phyloP scores from a whole-genome alignment of 2,113 vertebrate species.

The Eurypyga helias region DNA sequence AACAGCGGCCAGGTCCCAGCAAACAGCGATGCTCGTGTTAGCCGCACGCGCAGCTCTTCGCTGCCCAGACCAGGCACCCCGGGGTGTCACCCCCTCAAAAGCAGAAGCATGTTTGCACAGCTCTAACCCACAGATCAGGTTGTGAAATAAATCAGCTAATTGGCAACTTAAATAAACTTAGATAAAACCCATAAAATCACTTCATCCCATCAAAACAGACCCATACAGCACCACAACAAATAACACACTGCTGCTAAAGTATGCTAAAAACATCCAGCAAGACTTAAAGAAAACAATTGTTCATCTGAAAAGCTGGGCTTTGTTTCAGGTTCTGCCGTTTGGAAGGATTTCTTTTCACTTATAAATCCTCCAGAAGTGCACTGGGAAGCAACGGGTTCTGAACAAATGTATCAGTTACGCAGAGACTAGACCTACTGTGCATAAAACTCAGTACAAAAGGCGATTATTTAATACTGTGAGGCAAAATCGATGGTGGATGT shows the following conservation, averaged over 20 bases:
- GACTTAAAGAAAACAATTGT: not conserved
- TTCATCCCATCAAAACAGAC: not conserved
- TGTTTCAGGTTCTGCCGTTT: not conserved
- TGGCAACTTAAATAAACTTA: not conserved
- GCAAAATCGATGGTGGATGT: not conserved
- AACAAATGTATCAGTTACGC: not conserved
- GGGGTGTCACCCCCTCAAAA: not conserved
- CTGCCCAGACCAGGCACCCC: not conserved
- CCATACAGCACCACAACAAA: not conserved
- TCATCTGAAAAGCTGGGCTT: not conserved
- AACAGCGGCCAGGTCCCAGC: not conserved
- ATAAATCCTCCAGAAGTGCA: not conserved
- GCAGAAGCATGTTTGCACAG: not conserved
- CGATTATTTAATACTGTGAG: not conserved
- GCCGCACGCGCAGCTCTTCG: not conserved
- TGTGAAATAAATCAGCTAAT: not conserved
- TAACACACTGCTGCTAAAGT: not conserved
- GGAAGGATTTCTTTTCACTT: not conserved
- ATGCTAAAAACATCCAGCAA: not conserved
- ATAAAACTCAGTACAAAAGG: not conserved
- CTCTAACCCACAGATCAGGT: not conserved
- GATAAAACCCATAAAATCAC: not conserved
- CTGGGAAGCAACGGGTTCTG: not conserved
- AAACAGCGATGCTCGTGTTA: fast-evolving
- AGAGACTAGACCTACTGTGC: not conserved